Evolutionary conservation across 2,797 vertebrate genomes (phyloP), one percentile per base, ranked within the genome.

Genomic region (Poecilia wingei): DNA sequence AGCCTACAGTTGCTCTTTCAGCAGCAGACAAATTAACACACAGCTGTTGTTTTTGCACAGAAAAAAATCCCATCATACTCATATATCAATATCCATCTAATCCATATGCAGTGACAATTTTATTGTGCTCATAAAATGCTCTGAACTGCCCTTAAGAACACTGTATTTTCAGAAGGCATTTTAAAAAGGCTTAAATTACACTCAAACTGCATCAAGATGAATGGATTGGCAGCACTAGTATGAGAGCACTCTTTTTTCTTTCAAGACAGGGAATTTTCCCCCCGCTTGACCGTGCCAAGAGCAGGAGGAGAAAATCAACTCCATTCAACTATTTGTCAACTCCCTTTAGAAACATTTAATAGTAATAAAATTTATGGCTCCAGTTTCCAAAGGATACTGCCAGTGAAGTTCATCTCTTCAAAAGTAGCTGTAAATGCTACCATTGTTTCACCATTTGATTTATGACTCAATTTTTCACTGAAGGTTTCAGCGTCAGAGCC

Each of bases 261-360:
- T 84, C 93, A 93, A 96, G 95, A 91, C 90, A 93, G 93, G 95
- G 96, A 96, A 95, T 96, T 97, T 97, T 66, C 95, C 93, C 94
- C 93, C 92, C 88, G 88, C 80, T 90, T 88, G 77, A 80, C 87
- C 84, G 91, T 96, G 97, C 97, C 98, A 98, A 97, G 94, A 94
- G 87, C 49, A 75, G 92, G 94, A 96, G 96, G 94, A 94, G 95
- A 96, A 96, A 96, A 94, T 95, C 95, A 96, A 94, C 92, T 95
- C 95, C 84, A 94, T 96, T 97, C 97, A 97, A 97, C 94, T 97
- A 98, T 98, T 97, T 98, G 97, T 98, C 97, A 97, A 97, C 96
- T 98, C 97, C 97, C 97, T 96, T 98, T 97, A 98, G 97, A 98
- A 97, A 96, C 94, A 96, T 98, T 97, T 97, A 97, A 97, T 97